Evolutionary conservation across 2,797 vertebrate species (phyloP), one percentile per base, ranked within the genome.

Genomic region (Borostomias antarcticus): DNA sequence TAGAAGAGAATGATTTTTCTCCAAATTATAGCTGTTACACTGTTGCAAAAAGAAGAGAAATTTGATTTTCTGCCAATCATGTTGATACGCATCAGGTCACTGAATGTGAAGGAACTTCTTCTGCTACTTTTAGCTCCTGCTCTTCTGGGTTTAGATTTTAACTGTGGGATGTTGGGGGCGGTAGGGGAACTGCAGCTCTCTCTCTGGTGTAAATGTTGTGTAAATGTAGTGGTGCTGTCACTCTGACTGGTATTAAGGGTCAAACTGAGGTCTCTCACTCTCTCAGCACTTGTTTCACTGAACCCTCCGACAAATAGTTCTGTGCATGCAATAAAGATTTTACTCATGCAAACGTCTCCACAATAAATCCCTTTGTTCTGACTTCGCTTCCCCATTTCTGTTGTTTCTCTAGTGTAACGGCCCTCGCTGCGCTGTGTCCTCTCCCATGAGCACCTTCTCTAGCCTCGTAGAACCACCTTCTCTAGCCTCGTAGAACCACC

Each of bases 301-400:
- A 86, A 82, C 77, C 86, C 64, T 80, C 75, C 84, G 78, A 86
- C 73, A 80, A 88, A 86, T 86, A 86, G 85, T 89, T 89, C 86
- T 92, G 92, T 92, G 90, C 90, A 93, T 91, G 92, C 90, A 92
- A 92, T 93, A 90, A 92, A 92, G 86, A 81, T 90, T 92, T 93
- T 90, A 91, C 88, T 89, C 86, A 84, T 79, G 77, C 77, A 87
- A 77, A 68, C n/a, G 57, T 72, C 72, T 70, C 62, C 67, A 77
- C 71, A 81, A 82, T 80, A 81, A 77, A 82, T 64, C 70, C 58
- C 58, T 70, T 71, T 54, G 54, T 73, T 80, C 62, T 73, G n/a
- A 21, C 25, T 45, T 29, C 51, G 43, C 35, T 25, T 23, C n/a
- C n/a, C n/a, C n/a, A n/a, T n/a, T n/a, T n/a, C n/a, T n/a, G n/a